Conservation (phyloP, 2,113 vertebrate genomes). For the Chamaea fasciata region DNA sequence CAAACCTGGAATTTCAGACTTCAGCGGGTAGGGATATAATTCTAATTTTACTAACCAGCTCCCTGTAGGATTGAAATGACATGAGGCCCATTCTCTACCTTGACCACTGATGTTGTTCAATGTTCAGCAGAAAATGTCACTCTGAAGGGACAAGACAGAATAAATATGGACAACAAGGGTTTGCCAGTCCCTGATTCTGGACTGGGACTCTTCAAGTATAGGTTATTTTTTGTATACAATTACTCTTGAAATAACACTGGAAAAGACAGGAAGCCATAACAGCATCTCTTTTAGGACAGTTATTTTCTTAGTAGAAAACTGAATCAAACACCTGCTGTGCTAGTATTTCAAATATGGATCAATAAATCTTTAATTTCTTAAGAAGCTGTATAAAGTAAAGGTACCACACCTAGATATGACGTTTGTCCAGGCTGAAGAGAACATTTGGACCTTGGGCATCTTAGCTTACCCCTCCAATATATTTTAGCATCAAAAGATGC, state of each 20-base stretch:
- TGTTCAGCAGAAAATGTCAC: background rate
- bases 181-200: background rate
- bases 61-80: background rate
- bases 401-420: background rate
- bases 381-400: background rate
- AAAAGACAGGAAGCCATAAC: background rate
- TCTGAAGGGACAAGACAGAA: background rate
- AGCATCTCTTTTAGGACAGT: background rate
- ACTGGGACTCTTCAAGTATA: background rate
- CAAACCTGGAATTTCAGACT: background rate
- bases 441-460: background rate
- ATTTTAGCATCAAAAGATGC: background rate
- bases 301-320: background rate
- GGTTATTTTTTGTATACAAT: background rate
- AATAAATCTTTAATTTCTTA: background rate
- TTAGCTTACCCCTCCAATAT: background rate
- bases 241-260: background rate
- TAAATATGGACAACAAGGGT: background rate
- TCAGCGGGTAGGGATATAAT: background rate
- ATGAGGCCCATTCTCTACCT: background rate
- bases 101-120: background rate
- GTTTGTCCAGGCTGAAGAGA: background rate
- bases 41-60: background rate
- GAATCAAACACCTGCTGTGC: background rate
- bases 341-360: background rate